phyloP scores from a whole-genome alignment of 2,797 vertebrate genomes.

The Rhinichthys osculus region DNA sequence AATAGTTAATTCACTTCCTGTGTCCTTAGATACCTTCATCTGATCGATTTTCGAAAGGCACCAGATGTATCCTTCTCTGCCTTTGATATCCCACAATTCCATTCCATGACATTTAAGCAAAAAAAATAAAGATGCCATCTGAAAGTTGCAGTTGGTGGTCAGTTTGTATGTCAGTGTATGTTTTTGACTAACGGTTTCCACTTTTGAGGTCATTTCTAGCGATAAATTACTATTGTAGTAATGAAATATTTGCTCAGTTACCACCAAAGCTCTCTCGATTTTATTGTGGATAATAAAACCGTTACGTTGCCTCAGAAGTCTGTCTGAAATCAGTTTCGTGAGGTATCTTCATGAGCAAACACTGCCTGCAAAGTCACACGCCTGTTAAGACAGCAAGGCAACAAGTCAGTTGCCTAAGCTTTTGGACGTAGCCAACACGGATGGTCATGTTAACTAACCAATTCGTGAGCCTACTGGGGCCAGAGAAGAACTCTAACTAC shows the following conservation, averaged over 20 bases:
- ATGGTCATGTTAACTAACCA: neutral
- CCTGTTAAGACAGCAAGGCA: neutral
- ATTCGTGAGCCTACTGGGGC: neutral
- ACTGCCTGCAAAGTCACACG: neutral
- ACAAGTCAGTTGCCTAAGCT: neutral
- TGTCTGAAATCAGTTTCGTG: too few relatives aligned
- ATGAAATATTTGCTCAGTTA: too few relatives aligned
- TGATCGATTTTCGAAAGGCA: neutral
- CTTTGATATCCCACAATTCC: neutral
- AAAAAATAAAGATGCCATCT: too few relatives aligned
- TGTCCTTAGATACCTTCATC: neutral
- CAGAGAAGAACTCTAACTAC: neutral
- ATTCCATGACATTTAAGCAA: too few relatives aligned
- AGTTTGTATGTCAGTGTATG: neutral
- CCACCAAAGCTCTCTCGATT: too few relatives aligned
- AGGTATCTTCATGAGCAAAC: neutral
- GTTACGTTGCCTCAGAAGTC: too few relatives aligned
- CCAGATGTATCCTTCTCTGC: neutral
- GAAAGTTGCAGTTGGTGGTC: too few relatives aligned
- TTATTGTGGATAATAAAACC: too few relatives aligned
- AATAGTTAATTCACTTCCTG: neutral
- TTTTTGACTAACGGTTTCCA: neutral
- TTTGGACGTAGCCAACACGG: neutral
- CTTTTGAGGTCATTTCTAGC: too few relatives aligned
- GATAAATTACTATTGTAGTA: too few relatives aligned